These are phyloP conservation scores for Lethocerus indicus DNA, from an alignment of 1,140 invertebrate species.

Conservation along the genomic window DNA sequence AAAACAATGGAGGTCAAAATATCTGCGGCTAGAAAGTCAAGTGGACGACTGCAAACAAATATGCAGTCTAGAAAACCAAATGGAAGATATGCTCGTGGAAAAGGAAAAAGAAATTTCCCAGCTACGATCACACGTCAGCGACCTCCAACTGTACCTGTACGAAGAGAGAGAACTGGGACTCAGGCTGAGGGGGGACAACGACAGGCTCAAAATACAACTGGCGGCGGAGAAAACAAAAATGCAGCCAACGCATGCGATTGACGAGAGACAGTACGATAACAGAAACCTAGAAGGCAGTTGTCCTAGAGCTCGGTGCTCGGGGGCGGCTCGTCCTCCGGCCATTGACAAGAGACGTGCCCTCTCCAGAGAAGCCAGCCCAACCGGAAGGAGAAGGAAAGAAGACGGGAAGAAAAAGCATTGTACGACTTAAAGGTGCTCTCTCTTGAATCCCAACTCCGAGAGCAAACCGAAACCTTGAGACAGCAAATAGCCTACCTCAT, in stretches of 20 bases:
- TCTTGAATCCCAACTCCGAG: constrained; percentile 8
- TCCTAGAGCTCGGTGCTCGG: background rate
- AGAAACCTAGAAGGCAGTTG: constrained; percentile 8
- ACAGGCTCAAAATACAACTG: constrained; percentile 8
- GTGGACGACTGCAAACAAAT: constrained; percentile 6
- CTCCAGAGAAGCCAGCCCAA: constrained; percentile 4
- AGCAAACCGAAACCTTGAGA: constrained; percentile 8
- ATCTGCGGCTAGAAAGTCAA: background rate
- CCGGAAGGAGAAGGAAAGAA: constrained; percentile 4
- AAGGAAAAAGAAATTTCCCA: background rate
- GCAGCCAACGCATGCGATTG: constrained; percentile 3
- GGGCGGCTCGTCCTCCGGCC: background rate
- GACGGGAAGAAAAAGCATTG: constrained; percentile 3
- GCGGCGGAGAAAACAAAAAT: constrained; percentile 9
- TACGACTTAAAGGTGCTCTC: constrained; percentile 3
- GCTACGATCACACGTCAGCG: constrained; percentile 11
- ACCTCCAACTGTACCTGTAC: constrained; percentile 12
- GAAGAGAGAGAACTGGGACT: constrained; percentile 15
- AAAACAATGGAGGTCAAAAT: constrained; percentile 1
- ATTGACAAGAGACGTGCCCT: background rate
- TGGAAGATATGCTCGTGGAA: constrained; percentile 3
- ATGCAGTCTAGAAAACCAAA: constrained; percentile 1
- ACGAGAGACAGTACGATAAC: too few species aligned
- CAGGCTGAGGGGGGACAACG: constrained; percentile 12
- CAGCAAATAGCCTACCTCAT: constrained; percentile 9